Evolutionary conservation across 2,113 vertebrate species (phyloP).

Genomic region (Semnornis frantzii): DNA sequence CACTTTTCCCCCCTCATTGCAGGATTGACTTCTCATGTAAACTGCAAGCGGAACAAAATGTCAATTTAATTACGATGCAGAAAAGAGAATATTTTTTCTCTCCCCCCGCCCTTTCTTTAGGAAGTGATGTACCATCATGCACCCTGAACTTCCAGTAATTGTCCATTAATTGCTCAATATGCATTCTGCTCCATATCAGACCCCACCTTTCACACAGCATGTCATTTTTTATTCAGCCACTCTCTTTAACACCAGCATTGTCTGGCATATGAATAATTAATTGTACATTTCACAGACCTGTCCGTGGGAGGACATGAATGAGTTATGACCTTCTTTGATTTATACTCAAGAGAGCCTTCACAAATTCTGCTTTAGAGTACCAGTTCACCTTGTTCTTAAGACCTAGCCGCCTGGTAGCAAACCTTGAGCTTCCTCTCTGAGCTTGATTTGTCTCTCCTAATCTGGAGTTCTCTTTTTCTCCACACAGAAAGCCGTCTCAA

Average conservation of each 20-base stretch:
- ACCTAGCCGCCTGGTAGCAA: not conserved
- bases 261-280: conserved; percentile 13
- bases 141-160: not conserved
- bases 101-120: not conserved
- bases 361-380: not conserved
- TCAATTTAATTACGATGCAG: not conserved
- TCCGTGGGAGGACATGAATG: not conserved
- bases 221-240: not conserved
- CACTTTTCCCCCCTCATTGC: not conserved
- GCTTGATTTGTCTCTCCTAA: not conserved
- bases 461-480: not conserved
- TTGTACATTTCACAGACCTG: not conserved
- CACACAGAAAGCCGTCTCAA: not conserved
- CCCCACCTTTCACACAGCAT: not conserved
- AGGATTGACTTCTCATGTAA: not conserved
- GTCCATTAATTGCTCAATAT: not conserved
- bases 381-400: not conserved
- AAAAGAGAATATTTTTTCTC: not conserved
- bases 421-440: not conserved
- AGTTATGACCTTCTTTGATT: not conserved
- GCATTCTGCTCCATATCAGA: not conserved
- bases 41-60: not conserved
- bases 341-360: not conserved
- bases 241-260: not conserved
- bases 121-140: not conserved